Evolutionary conservation across 2,113 vertebrate species (phyloP).

Genomic region (Trogon melanurus): DNA sequence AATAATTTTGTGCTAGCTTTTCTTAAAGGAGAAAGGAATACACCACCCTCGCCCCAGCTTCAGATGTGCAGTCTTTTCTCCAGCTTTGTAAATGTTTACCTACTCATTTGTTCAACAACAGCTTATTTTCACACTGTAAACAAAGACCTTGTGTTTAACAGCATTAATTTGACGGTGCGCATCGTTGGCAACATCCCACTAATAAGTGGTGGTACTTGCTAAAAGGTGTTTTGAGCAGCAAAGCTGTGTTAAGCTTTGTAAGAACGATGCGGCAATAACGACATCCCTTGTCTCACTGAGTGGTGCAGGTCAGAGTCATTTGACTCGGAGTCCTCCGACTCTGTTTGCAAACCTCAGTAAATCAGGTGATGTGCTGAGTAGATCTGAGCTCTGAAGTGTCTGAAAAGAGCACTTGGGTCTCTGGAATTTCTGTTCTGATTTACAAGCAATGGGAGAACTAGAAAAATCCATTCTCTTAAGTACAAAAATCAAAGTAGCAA

Average conservation of each 20-base stretch:
- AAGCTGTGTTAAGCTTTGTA: not conserved
- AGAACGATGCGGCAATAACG: not conserved
- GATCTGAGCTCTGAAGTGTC: not conserved
- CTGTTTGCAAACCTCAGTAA: not conserved
- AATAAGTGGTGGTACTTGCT: not conserved
- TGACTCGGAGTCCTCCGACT: not conserved
- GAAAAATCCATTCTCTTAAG: not conserved
- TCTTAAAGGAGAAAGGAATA: not conserved
- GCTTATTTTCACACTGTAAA: not conserved
- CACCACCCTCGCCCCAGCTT: not conserved
- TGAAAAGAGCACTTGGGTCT: not conserved
- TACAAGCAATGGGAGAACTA: not conserved
- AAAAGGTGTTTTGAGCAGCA: not conserved
- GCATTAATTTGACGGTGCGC: not conserved
- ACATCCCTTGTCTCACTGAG: not conserved
- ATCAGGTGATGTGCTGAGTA: not conserved
- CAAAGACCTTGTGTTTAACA: not conserved
- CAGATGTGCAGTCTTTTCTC: not conserved
- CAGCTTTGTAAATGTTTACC: conserved; percentile 30
- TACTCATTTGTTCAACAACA: not conserved
- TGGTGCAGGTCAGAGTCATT: not conserved
- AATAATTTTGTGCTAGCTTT: conserved; percentile 2
- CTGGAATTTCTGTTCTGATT: not conserved
- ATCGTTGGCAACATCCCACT: not conserved
- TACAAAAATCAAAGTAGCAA: not conserved